Percentiles rank a stretch among this genome's conserved stretches.
phyloP scores from a whole-genome alignment of 2,797 vertebrate genomes.

The Leptodactylus fallax region DNA sequence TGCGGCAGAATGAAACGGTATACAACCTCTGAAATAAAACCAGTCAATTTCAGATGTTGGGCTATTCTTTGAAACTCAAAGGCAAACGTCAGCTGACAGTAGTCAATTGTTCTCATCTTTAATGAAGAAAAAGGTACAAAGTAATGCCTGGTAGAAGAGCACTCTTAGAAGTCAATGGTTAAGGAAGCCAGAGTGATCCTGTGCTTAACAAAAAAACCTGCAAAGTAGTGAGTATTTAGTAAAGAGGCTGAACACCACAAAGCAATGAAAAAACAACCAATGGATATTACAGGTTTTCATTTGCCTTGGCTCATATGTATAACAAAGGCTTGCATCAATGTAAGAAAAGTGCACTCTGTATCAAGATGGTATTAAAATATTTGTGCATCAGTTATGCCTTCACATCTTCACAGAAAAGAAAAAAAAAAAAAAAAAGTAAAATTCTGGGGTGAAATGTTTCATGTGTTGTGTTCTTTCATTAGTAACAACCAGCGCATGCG shows the following conservation, averaged over 20 bases:
- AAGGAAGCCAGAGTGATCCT: neutral
- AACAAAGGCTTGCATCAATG: no score
- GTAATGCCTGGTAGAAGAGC: neutral
- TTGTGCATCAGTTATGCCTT: no score
- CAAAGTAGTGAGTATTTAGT: neutral
- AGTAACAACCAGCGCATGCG: no score
- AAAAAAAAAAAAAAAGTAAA: no score
- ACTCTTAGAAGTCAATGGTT: neutral
- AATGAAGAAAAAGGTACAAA: constrained; percentile 8
- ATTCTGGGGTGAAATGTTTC: no score
- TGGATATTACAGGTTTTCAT: no score
- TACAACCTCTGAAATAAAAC: constrained; percentile 39
- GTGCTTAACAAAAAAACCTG: neutral
- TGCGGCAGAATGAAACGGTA: constrained; percentile 31
- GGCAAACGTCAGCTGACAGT: constrained; percentile 39
- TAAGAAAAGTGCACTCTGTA: no score
- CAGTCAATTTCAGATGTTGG: constrained; percentile 33
- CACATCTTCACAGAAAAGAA: no score
- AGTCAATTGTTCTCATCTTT: constrained; percentile 32
- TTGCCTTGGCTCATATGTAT: no score
- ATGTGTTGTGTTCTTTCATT: no score
- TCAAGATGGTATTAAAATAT: no score
- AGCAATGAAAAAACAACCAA: neutral
- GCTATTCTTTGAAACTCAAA: constrained; percentile 42
- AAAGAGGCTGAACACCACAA: neutral